Evolutionary conservation across 2,113 vertebrate genomes (phyloP).

Genomic region (Spea bombifrons): DNA sequence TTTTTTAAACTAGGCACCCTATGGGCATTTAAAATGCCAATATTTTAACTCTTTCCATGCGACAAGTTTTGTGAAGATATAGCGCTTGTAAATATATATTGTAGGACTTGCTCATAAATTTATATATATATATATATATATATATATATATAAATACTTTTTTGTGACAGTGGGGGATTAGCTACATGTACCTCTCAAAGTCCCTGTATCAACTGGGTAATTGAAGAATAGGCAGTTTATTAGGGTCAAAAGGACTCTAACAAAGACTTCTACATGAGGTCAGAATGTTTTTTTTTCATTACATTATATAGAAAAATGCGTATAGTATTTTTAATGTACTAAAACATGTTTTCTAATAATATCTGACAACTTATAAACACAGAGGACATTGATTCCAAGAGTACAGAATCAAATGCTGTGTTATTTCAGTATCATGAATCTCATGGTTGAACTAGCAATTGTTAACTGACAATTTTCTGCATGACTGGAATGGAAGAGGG

Average conservation of each 20-base stretch:
- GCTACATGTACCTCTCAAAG: not conserved
- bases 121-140: too few species aligned
- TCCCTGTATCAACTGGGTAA: not conserved
- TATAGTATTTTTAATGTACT: not conserved
- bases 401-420: conserved; percentile 3
- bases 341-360: not conserved
- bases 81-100: too few species aligned
- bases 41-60: too few species aligned
- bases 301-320: not conserved
- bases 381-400: conserved; percentile 3
- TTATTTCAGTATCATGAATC: conserved; percentile 4
- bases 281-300: not conserved
- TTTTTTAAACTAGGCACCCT: too few species aligned
- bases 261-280: not conserved
- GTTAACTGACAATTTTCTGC: conserved; percentile 36
- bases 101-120: too few species aligned
- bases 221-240: not conserved
- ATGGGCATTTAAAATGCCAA: too few species aligned
- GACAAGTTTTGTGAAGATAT: too few species aligned
- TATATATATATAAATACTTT: too few species aligned
- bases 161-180: too few species aligned
- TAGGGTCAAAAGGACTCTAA: not conserved
- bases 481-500: conserved; percentile 24
- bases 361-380: not conserved
- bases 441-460: conserved; percentile 33